Evolutionary conservation across 2,113 vertebrate genomes (phyloP), one percentile per base, ranked within the genome.

Genomic region (Serinus canaria): DNA sequence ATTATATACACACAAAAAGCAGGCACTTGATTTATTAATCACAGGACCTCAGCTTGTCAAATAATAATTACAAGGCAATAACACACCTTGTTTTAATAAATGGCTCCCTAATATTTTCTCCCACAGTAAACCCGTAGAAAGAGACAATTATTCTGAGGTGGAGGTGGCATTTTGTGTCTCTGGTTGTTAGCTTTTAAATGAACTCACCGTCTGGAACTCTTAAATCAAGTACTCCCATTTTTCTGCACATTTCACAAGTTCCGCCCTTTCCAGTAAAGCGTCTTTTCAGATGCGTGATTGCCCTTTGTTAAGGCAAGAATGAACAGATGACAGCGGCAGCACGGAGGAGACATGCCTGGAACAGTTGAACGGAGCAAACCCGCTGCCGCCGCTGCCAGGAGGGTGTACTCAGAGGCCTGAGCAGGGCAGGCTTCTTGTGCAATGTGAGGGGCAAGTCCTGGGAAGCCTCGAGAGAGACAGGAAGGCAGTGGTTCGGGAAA

Each of bases 41-140:
- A 89, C 44, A 87, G 39, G 92, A 83, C 90, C 41, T 94, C 70
- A 53, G 53, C 73, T 90, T 82, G 85, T 96, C 91, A 94, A 90
- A 96, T 94, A 95, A 67, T 96, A 92, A 94, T 95, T 92, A 94
- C 64, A 93, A 90, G 90, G 83, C 90, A 96, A 93, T 95, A 95
- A 78, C 79, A 93, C 88, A 84, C 85, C 76, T 90, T 93, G 80
- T 69, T 94, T 90, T 90, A 94, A 83, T 92, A 94, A 90, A 37
- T 31, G 70, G 50, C 53, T 92, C 41, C 31, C 37, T 75, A 78
- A 82, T 52, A 92, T 90, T 88, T 78, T 92, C 92, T 95, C 92
- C 88, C 58, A 59, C 83, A 90, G 66, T 79, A 89, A 95, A 87
- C 72, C 69, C 62, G 76, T 63, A 44, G 63, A 92, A 95, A 90